Percentiles rank a stretch among this genome's conserved stretches.
phyloP scores from a whole-genome alignment of 2,888 invertebrate genomes.

The Caenorhabditis wallacei region DNA sequence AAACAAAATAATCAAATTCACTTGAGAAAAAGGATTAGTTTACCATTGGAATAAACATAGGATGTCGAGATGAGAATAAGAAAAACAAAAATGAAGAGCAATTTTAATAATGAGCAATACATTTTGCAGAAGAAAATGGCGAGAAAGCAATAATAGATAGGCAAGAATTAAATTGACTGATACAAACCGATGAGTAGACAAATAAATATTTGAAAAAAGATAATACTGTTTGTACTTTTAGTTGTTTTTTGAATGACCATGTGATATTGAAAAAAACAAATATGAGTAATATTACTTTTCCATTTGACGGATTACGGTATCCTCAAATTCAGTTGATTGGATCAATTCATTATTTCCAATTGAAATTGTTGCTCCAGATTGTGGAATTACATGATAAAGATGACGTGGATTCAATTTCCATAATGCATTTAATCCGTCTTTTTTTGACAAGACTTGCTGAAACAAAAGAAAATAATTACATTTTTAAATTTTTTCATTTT shows the following conservation, averaged over 20 bases:
- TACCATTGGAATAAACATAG: slow-evolving; percentile 27
- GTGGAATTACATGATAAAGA: slow-evolving; percentile 33
- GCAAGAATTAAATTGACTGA: neutral
- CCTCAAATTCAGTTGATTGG: neutral
- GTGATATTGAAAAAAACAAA: neutral
- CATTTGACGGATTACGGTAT: neutral
- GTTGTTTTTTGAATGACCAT: neutral
- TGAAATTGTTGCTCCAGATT: neutral
- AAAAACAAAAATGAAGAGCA: slow-evolving; percentile 4
- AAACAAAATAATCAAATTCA: neutral
- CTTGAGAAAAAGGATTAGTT: slow-evolving; percentile 2
- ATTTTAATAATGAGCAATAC: slow-evolving; percentile 17
- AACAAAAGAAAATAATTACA: neutral
- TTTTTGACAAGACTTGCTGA: slow-evolving; percentile 13
- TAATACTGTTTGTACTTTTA: slow-evolving; percentile 1
- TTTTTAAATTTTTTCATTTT: neutral
- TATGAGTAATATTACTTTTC: neutral
- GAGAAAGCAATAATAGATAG: neutral
- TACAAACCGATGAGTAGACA: slow-evolving; percentile 13
- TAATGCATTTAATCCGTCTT: neutral
- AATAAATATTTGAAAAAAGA: slow-evolving; percentile 3
- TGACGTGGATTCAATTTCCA: neutral
- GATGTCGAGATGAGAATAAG: slow-evolving; percentile 29
- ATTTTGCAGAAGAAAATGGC: neutral
- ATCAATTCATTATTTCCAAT: slow-evolving; percentile 9